A percentile compares a stretch with the other conserved stretches of the same genome.
These are phyloP conservation scores for Erebia epiphron DNA, from an alignment of 2,888 invertebrate species.

Conservation along the genomic window DNA sequence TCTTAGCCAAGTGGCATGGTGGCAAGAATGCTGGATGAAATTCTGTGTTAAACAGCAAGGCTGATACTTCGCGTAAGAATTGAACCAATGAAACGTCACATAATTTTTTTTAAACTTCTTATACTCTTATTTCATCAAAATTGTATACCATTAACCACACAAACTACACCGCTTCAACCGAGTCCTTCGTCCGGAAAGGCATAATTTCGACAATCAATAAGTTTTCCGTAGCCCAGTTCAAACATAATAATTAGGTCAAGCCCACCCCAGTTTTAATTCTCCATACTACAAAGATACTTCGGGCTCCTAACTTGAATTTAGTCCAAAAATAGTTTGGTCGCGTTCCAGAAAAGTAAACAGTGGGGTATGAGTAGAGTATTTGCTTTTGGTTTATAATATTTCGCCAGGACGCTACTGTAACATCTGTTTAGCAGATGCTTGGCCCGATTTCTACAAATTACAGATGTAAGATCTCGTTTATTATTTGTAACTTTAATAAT, in stretches of 20 bases:
- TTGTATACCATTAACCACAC: background rate
- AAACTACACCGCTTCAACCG: background rate
- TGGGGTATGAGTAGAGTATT: slow-evolving; percentile 17
- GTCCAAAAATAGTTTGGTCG: slow-evolving; percentile 35
- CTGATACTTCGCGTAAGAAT: too few relatives aligned
- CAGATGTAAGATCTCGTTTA: slow-evolving; percentile 51
- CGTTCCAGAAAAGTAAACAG: slow-evolving; percentile 34
- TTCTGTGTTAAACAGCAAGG: too few relatives aligned
- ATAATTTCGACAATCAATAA: slow-evolving; percentile 15
- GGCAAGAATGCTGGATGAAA: too few relatives aligned
- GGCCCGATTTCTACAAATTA: slow-evolving; percentile 55
- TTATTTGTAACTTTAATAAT: slow-evolving; percentile 17
- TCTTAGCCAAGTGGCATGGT: too few relatives aligned
- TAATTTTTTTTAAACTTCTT: too few relatives aligned
- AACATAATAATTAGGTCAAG: slow-evolving; percentile 11
- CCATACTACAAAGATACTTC: slow-evolving; percentile 21
- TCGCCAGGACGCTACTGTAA: slow-evolving; percentile 48
- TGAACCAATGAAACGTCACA: too few relatives aligned
- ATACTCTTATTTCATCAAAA: background rate
- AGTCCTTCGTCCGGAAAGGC: background rate
- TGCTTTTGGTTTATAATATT: slow-evolving; percentile 43
- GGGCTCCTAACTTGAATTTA: slow-evolving; percentile 28
- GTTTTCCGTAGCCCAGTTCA: slow-evolving; percentile 16
- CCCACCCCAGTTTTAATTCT: slow-evolving; percentile 18
- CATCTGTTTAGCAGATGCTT: slow-evolving; percentile 67